Evolutionary conservation across 2,888 invertebrate species (phyloP).

Genomic region (Cyrtodaria siliqua): DNA sequence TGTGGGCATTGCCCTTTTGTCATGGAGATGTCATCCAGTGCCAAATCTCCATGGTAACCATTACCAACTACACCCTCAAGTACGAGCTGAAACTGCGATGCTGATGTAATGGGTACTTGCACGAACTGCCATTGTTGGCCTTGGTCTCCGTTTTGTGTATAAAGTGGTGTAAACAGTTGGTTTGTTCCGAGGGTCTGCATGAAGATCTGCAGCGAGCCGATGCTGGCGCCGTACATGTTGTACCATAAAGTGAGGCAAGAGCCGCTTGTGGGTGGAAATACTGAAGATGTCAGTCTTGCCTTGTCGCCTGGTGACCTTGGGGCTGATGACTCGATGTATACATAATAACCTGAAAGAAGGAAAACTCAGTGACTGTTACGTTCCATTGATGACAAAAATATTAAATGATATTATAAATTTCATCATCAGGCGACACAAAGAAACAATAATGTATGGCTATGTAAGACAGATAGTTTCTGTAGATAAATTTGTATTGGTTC

Average conservation of each 20-base stretch:
- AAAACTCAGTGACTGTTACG: no score
- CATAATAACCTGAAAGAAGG: conserved; percentile 84
- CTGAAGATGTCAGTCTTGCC: conserved; percentile 86
- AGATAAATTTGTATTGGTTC: no score
- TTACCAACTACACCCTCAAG: conserved; percentile 76
- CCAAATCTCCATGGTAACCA: conserved; percentile 74
- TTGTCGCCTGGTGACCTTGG: conserved; percentile 88
- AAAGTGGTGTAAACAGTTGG: conserved; percentile 32
- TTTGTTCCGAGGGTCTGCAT: conserved; percentile 16
- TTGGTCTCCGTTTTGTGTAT: conserved; percentile 61
- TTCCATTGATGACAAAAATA: no score
- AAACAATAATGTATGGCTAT: neutral
- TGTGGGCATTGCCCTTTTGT: conserved; percentile 69
- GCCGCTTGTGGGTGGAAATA: conserved; percentile 42
- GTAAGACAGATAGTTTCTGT: neutral
- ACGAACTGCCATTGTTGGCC: conserved; percentile 75
- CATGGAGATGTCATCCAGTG: conserved; percentile 77
- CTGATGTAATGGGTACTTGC: conserved; percentile 64
- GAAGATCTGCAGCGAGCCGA: conserved; percentile 73
- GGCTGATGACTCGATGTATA: conserved; percentile 88
- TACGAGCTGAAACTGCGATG: conserved; percentile 62
- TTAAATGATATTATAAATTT: neutral
- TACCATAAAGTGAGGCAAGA: conserved; percentile 78
- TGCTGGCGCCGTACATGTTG: conserved; percentile 74
- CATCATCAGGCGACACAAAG: neutral